These are phyloP conservation scores for Loris lydekkerianus DNA, from an alignment of 2,797 vertebrate genomes.

Conservation along the genomic window DNA sequence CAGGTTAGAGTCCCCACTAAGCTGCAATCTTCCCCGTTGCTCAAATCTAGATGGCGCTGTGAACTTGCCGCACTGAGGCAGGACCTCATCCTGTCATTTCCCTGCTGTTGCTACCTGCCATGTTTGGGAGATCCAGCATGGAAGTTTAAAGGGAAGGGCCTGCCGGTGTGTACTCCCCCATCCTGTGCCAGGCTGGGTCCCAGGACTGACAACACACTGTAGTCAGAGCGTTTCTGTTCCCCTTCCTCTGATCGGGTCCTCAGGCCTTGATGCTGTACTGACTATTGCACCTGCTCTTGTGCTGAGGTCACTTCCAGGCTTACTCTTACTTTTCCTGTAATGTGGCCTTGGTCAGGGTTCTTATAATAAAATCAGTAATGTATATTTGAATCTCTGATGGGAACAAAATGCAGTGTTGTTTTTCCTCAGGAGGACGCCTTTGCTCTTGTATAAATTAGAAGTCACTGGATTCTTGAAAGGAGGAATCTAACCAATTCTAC, in stretches of 20 bases:
- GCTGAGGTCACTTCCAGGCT: neutral
- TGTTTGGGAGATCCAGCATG: neutral
- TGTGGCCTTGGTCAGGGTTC: neutral
- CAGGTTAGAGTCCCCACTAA: neutral
- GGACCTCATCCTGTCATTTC: neutral
- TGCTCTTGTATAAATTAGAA: neutral
- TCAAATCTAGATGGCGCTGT: neutral
- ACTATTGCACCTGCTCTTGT: fast-evolving
- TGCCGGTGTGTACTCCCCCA: neutral
- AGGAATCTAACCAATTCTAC: neutral
- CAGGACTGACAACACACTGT: too few relatives aligned
- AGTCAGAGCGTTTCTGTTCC: neutral
- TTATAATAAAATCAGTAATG: neutral
- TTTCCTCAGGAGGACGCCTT: neutral
- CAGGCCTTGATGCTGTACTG: neutral
- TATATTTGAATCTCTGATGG: slow-evolving; percentile 2
- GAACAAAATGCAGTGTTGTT: neutral
- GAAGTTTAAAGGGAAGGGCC: neutral
- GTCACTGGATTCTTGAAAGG: neutral
- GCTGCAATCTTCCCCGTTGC: neutral
- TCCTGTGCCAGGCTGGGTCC: neutral
- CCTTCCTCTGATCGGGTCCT: neutral
- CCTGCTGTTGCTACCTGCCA: fast-evolving
- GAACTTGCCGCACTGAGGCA: neutral
- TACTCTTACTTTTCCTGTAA: neutral